Base-by-base conservation (phyloP, 2,797 vertebrate genomes). In the Podarcis lilfordi region DNA sequence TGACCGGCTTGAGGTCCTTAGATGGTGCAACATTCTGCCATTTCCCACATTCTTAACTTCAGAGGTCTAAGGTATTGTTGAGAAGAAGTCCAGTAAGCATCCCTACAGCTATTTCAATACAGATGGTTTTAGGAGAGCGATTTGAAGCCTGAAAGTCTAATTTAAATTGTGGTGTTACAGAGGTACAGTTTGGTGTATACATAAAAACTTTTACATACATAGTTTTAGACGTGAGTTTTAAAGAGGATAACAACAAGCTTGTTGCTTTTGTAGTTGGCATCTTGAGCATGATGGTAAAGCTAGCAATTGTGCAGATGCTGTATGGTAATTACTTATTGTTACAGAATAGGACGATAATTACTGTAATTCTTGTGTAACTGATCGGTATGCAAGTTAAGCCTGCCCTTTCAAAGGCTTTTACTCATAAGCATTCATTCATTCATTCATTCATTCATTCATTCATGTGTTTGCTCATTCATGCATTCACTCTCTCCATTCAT, bases 351-450 rank as follows among this genome's bases (percentile, higher is more conserved):
- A 75, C 21, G 6, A 1, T 40, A 40, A 59, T 88, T 86, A 87
- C 77, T 84, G 43, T 72, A 79, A 21, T 37, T 0, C 0, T 84
- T 72, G 55, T 84, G 69, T 89, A 81, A 89, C 59, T 32, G 79
- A 45, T 45, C 77, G 43, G 72, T 1, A 0, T 75, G 64, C 40
- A 19, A 86, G 66, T 80, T 80, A 84, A 82, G 25, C 74, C 69
- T 17, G 86, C 1, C 19, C 59, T 74, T 90, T 78, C 29, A 29
- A 85, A 92, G 86, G 66, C 17, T 66, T 87, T 90, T 7, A 45
- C n/a, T 85, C 89, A 78, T 89, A 82, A 55, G 4, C 1, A 0
- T 66, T 86, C 55, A 0, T 50, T 85, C 1, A 0, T 66, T 86
- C 55, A 0, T 50, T 85, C 45, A 13, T 32, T 50, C 23, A 11